Percentiles rank a stretch among this genome's conserved stretches.
Conservation (phyloP, 2,888 invertebrate species). For the Drosophila anomalata region DNA sequence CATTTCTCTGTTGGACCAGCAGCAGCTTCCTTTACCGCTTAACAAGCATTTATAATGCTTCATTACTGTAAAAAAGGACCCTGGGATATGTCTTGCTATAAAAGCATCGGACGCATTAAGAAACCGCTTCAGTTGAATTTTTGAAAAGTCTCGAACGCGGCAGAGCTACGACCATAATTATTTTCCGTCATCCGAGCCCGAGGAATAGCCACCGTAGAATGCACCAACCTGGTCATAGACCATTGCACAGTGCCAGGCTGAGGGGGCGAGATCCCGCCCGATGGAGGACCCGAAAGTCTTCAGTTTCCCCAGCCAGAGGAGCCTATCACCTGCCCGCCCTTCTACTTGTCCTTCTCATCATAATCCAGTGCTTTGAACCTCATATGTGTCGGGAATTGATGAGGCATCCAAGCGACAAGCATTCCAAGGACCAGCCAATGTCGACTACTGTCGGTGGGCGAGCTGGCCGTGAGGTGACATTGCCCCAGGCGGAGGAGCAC, state of each 20-base stretch:
- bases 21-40: slow-evolving; percentile 52
- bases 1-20: slow-evolving; percentile 70
- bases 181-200: background rate
- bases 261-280: slow-evolving; percentile 5
- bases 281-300: background rate
- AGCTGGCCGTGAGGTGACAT: slow-evolving; percentile 26
- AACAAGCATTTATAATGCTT: slow-evolving; percentile 79
- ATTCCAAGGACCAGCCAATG: slow-evolving; percentile 20
- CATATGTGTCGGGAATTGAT: slow-evolving; percentile 70
- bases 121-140: slow-evolving; percentile 72
- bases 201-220: slow-evolving; percentile 13
- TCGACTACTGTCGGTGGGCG: slow-evolving; percentile 19
- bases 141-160: slow-evolving; percentile 55
- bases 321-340: slow-evolving; percentile 63
- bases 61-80: slow-evolving; percentile 69
- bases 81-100: slow-evolving; percentile 53
- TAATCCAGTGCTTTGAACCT: slow-evolving; percentile 70
- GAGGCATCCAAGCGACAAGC: slow-evolving; percentile 36
- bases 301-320: background rate
- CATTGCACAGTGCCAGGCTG: slow-evolving; percentile 35
- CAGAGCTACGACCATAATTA: slow-evolving; percentile 2
- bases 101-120: slow-evolving; percentile 61
- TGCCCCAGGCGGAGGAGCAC: slow-evolving; percentile 40
- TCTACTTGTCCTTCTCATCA: slow-evolving; percentile 65
- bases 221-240: slow-evolving; percentile 37